These are phyloP conservation scores for Oegoconia quadripuncta DNA, from an alignment of 2,888 invertebrate species.

Conservation along the genomic window DNA sequence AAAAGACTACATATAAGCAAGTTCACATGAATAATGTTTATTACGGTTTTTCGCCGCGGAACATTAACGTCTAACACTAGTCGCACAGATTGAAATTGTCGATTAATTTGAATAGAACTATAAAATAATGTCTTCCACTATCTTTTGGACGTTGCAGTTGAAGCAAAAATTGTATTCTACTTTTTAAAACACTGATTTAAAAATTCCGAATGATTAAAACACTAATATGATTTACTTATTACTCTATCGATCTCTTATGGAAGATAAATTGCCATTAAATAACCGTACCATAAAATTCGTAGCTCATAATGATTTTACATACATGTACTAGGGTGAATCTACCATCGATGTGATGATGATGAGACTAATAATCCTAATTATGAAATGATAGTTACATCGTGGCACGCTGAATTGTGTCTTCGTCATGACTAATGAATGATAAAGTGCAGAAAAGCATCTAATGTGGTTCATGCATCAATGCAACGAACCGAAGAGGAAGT, in stretches of 20 bases:
- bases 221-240: no score
- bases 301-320: constrained; percentile 4
- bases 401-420: constrained; percentile 26
- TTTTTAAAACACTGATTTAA: no score
- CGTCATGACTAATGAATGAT: constrained; percentile 49
- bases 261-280: constrained; percentile 5
- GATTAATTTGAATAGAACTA: no score
- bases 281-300: constrained; percentile 9
- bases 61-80: no score
- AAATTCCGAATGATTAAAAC: no score
- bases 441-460: constrained; percentile 72
- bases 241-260: not conserved
- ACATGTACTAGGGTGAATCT: constrained; percentile 26
- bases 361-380: constrained; percentile 22
- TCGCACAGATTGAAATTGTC: no score
- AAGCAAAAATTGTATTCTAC: no score
- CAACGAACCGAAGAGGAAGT: constrained; percentile 72
- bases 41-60: no score
- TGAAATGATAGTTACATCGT: constrained; percentile 31
- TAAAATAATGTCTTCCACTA: no score
- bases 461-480: constrained; percentile 74
- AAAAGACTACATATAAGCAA: no score
- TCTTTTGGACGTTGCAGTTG: no score
- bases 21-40: no score
- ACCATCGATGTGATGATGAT: constrained; percentile 25